Evolutionary conservation across 2,797 vertebrate species (phyloP).

Genomic region (Selene dorsalis): DNA sequence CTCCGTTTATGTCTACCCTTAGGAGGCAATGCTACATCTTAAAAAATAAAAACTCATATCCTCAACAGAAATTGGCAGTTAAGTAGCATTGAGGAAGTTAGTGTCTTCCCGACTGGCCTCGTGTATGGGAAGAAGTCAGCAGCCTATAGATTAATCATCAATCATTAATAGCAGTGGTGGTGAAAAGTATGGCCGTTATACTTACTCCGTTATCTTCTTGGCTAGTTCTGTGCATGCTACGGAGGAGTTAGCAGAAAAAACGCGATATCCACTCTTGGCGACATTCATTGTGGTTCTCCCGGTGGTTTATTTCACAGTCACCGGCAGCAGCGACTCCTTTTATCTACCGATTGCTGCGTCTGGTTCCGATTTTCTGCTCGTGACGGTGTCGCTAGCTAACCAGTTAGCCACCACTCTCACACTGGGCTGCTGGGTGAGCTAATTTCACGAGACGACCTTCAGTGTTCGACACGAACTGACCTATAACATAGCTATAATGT

Average conservation of each 20-base stretch:
- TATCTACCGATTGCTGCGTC: neutral
- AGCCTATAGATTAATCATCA: neutral
- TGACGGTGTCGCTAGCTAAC: constrained; percentile 40
- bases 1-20: too few species aligned
- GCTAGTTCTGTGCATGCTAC: constrained; percentile 95
- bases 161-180: neutral
- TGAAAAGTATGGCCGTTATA: neutral
- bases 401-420: constrained; percentile 24
- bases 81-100: neutral
- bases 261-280: constrained; percentile 93
- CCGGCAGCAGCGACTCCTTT: neutral
- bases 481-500: neutral
- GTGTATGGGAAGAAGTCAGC: neutral
- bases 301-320: neutral
- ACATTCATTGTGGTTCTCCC: constrained; percentile 88
- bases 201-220: constrained; percentile 97
- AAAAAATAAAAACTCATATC: neutral
- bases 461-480: neutral
- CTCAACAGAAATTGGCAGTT: neutral
- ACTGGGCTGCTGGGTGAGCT: constrained; percentile 9
- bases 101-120: too few species aligned
- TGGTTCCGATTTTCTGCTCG: neutral
- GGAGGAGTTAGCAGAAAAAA: constrained; percentile 96
- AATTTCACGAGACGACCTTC: neutral
- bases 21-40: neutral